Conservation (phyloP, 2,888 invertebrate genomes). For the Aspidiotus rigidus region DNA sequence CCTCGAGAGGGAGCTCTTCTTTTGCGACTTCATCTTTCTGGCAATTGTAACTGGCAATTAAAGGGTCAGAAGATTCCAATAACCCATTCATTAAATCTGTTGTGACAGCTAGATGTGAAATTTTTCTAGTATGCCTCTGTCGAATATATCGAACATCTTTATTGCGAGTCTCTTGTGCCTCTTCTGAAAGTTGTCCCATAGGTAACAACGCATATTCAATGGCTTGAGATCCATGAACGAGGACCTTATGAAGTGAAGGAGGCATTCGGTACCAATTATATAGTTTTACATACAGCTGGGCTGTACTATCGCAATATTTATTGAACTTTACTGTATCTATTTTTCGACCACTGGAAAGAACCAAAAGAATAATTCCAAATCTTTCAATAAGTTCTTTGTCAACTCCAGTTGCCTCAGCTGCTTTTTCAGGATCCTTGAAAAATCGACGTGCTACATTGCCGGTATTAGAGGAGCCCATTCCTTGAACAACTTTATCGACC, state of each 20-base stretch:
- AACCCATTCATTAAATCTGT: no score
- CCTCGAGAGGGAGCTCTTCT: no score
- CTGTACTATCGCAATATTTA: constrained; percentile 35
- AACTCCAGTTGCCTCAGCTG: constrained; percentile 36
- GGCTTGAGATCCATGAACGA: constrained; percentile 35
- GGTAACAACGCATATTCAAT: constrained; percentile 36
- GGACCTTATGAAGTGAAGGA: constrained; percentile 36
- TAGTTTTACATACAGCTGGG: constrained; percentile 35
- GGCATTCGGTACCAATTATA: constrained; percentile 38
- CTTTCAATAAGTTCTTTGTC: constrained; percentile 33
- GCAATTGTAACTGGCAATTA: no score
- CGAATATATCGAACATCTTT: constrained; percentile 29
- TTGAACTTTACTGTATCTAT: constrained; percentile 34
- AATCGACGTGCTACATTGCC: constrained; percentile 35
- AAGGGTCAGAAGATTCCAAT: no score
- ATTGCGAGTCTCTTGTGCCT: constrained; percentile 37
- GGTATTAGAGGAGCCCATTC: constrained; percentile 35
- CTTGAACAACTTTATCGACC: constrained; percentile 13
- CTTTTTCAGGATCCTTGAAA: constrained; percentile 34
- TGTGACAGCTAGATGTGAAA: no score
- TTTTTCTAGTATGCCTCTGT: constrained; percentile 33
- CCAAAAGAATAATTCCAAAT: constrained; percentile 34
- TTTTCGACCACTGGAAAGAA: constrained; percentile 33
- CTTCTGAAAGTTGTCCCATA: constrained; percentile 37
- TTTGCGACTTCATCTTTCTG: no score